phyloP scores from a whole-genome alignment of 2,797 vertebrate genomes.

The Ctenochaetus hawaiiensis region DNA sequence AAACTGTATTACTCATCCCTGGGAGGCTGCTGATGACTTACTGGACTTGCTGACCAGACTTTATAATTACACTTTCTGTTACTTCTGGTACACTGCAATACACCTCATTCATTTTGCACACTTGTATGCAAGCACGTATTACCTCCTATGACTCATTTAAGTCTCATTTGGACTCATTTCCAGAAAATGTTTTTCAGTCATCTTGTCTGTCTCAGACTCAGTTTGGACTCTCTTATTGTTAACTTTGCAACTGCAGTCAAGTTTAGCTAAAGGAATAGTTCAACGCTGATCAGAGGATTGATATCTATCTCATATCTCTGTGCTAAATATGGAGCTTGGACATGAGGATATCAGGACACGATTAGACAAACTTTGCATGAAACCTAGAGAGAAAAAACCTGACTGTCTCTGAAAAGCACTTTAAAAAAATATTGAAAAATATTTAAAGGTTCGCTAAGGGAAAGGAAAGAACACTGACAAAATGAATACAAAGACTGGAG shows the following conservation, averaged over 20 bases:
- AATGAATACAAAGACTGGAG: conserved; percentile 11
- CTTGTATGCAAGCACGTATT: background rate
- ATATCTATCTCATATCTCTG: too few relatives aligned
- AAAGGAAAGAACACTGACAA: conserved; percentile 2
- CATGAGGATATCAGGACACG: background rate
- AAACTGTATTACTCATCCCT: background rate
- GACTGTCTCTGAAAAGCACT: background rate
- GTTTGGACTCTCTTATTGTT: background rate
- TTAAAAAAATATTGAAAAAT: background rate
- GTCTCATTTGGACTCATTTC: background rate
- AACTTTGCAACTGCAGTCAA: too few relatives aligned
- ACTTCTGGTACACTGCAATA: background rate
- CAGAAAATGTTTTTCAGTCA: too few relatives aligned
- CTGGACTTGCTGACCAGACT: background rate
- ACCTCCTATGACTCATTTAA: background rate
- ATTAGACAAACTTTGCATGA: background rate
- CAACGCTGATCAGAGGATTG: too few relatives aligned
- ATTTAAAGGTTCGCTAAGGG: conserved; percentile 7
- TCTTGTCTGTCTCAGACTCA: too few relatives aligned
- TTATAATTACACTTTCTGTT: background rate
- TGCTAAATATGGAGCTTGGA: too few relatives aligned
- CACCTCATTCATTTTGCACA: background rate
- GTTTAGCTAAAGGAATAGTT: too few relatives aligned
- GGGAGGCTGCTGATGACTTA: background rate
- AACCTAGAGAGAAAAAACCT: background rate